phyloP scores from a whole-genome alignment of 2,113 vertebrate genomes.

The Phaetusa simplex region DNA sequence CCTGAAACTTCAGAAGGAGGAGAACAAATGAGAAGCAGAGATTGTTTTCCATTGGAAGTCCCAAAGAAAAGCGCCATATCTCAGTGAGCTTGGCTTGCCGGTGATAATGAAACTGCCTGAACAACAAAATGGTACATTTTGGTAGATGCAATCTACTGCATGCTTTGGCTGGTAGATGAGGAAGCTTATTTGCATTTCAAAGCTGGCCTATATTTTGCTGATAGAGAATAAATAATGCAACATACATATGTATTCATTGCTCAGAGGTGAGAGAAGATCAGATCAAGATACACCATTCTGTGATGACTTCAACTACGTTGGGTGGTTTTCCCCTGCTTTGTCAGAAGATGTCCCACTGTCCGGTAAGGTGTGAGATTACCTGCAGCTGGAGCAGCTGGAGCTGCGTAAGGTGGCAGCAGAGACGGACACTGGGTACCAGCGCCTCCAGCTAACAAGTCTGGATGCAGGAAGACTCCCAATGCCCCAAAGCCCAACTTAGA shows the following conservation, averaged over 20 bases:
- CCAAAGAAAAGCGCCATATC: rapidly evolving
- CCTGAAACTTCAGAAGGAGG: neutral
- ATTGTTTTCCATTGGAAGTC: neutral
- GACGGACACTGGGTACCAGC: neutral
- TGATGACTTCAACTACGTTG: rapidly evolving
- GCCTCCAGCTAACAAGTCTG: neutral
- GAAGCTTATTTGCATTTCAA: slow-evolving; percentile 38
- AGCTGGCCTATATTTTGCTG: slow-evolving; percentile 35
- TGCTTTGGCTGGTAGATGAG: neutral
- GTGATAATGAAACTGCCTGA: neutral
- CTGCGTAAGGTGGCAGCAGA: neutral
- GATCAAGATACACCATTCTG: neutral
- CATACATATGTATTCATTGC: neutral
- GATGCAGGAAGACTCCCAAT: neutral
- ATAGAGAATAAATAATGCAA: slow-evolving; percentile 11
- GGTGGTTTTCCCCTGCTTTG: neutral
- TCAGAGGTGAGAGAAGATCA: neutral
- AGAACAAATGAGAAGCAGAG: neutral
- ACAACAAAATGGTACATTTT: neutral
- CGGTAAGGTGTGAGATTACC: neutral
- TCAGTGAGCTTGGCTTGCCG: neutral
- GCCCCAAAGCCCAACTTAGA: neutral
- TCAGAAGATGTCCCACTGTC: rapidly evolving
- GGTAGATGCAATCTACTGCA: neutral
- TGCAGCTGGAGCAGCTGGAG: neutral